Evolutionary conservation across 2,113 vertebrate species (phyloP).

Genomic region (Helogale parvula): DNA sequence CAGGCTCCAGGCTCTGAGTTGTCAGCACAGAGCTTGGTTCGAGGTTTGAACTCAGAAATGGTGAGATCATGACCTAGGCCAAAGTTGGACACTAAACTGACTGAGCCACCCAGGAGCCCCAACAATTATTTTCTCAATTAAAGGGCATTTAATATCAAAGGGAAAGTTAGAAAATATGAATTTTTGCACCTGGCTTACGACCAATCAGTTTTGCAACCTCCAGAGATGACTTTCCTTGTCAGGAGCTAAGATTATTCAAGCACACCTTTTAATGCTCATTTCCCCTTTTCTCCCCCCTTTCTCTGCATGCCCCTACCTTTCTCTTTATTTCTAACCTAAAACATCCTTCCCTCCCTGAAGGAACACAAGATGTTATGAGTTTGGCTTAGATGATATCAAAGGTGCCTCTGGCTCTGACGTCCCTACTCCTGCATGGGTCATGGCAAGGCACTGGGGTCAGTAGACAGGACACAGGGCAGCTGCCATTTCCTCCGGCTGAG

Average conservation of each 20-base stretch:
- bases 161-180: background rate
- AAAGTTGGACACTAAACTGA: no score
- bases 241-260: background rate
- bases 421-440: rapidly evolving
- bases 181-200: background rate
- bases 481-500: background rate
- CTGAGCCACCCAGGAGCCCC: no score
- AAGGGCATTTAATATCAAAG: background rate
- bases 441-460: no score
- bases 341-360: background rate
- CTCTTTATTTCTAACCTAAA: background rate
- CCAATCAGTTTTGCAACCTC: background rate
- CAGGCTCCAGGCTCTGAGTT: no score
- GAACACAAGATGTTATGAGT: background rate
- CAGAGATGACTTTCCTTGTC: background rate
- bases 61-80: no score
- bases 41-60: no score
- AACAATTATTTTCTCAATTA: background rate
- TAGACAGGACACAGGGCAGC: background rate
- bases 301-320: rapidly evolving
- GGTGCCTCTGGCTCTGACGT: background rate
- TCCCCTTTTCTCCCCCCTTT: background rate
- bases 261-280: background rate
- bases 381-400: background rate
- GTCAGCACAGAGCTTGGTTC: no score